These are phyloP conservation scores for Smithornis capensis DNA, from an alignment of 2,113 vertebrate species.

Conservation along the genomic window DNA sequence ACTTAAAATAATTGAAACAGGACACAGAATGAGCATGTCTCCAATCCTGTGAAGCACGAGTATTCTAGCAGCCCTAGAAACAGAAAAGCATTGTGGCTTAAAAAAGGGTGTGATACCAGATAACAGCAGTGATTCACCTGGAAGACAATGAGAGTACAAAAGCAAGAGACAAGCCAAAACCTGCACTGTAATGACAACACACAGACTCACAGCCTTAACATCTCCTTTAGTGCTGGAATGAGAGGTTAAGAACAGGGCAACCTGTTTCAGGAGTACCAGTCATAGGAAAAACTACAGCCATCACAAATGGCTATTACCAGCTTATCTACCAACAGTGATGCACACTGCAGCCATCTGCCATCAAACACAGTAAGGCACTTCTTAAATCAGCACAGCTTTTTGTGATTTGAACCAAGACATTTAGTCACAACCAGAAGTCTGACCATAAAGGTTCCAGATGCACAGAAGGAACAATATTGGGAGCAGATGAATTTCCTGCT, in stretches of 20 bases:
- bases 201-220: conserved; percentile 28
- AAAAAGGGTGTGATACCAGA: conserved; percentile 62
- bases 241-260: conserved; percentile 58
- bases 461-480: not conserved
- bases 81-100: conserved; percentile 21
- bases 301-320: not conserved
- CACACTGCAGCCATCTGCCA: not conserved
- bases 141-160: conserved; percentile 43
- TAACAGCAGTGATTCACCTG: conserved; percentile 56
- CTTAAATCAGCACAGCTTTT: not conserved
- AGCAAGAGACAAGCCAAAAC: conserved; percentile 49
- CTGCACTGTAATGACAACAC: conserved; percentile 33
- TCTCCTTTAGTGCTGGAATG: not conserved
- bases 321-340: not conserved
- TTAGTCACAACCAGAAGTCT: not conserved
- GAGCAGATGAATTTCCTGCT: not conserved
- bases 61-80: not conserved
- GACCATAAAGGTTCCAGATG: not conserved
- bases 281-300: not conserved
- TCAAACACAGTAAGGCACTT: not conserved
- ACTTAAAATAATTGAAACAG: not conserved
- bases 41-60: not conserved
- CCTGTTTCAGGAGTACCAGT: not conserved
- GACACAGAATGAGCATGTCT: not conserved
- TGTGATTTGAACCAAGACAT: not conserved